Base-by-base conservation (phyloP, 2,797 vertebrate species). In the Melanogrammus aeglefinus region DNA sequence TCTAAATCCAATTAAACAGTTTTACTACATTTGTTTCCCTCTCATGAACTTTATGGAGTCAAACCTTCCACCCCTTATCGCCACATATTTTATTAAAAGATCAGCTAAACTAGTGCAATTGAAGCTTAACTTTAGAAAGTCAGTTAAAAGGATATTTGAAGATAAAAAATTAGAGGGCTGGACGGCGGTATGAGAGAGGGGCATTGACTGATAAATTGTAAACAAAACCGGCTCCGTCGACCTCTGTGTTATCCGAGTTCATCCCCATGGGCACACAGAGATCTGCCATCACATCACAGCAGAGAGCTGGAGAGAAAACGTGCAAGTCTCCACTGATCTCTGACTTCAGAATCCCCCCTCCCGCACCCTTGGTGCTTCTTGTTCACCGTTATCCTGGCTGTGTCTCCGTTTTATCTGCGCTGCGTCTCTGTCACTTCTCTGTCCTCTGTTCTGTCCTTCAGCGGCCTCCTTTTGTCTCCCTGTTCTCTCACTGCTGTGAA, bases 151-250 rank as follows among this genome's bases (percentile, higher is more conserved):
- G 21, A 63, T 63, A 63, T 63, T 63, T 63, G 57, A 63, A 63
- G 57, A 63, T 63, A 63, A 63, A 63, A 24, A 63, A 63, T 63
- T 6, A 7, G 21, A 63, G 57, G 7, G n/a, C 57, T 21, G 24
- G 57, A 63, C 57, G 57, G 57, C 21, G 57, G 57, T 63, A 24
- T 63, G 57, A 63, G 57, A n/a, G 57, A 63, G n/a, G 9, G 57
- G 57, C 57, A n/a, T 63, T 63, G 57, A 57, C n/a, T 63, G 57
- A 63, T 63, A 63, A 63, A 18, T 63, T 63, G n/a, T 63, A 63
- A 63, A 63, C 57, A 63, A 63, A 63, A 63, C 6, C 21, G 2
- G 47, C 47, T 36, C 47, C 16, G 47, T 63, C 57, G 57, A 63
- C 57, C 57, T 63, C 57, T 63, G 57, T 4, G 21, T 63, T 63